Conservation (phyloP, 2,888 invertebrate genomes). For the Abrostola tripartita region DNA sequence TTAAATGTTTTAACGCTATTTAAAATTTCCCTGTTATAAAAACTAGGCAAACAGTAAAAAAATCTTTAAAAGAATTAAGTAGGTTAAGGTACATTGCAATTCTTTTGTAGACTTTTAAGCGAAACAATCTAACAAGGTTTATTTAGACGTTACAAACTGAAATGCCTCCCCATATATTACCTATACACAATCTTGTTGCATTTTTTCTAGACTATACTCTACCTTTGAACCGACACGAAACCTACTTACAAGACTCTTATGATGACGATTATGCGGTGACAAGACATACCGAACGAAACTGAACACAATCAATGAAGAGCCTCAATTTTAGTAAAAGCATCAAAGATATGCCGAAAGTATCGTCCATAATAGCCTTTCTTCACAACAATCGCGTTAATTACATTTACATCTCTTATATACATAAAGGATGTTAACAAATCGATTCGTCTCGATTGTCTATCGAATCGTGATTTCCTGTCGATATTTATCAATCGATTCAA, state of each 20-base stretch:
- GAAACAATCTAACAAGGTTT: no score
- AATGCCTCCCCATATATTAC: no score
- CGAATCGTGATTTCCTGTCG: conserved; percentile 74
- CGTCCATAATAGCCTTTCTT: conserved; percentile 47
- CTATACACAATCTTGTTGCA: no score
- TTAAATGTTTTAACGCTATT: conserved; percentile 10
- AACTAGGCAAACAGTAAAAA: not conserved
- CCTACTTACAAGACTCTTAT: no score
- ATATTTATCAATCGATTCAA: conserved; percentile 61
- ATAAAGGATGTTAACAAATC: conserved; percentile 68
- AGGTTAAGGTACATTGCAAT: no score
- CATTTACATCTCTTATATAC: conserved; percentile 60
- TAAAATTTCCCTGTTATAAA: not conserved
- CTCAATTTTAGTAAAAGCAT: conserved; percentile 25
- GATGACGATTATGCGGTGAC: no score
- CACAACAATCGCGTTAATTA: conserved; percentile 64
- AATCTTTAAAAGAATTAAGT: no score
- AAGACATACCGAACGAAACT: conserved; percentile 1
- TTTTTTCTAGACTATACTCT: no score
- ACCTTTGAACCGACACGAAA: no score
- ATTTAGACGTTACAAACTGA: no score
- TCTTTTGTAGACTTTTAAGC: no score
- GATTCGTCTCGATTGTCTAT: conserved; percentile 71
- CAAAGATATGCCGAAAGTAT: conserved; percentile 51
- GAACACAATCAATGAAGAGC: conserved; percentile 23